Percentiles rank a stretch among this genome's conserved stretches.
Evolutionary conservation across 2,797 vertebrate species (phyloP).

Genomic region (Scomberomorus guttatus): DNA sequence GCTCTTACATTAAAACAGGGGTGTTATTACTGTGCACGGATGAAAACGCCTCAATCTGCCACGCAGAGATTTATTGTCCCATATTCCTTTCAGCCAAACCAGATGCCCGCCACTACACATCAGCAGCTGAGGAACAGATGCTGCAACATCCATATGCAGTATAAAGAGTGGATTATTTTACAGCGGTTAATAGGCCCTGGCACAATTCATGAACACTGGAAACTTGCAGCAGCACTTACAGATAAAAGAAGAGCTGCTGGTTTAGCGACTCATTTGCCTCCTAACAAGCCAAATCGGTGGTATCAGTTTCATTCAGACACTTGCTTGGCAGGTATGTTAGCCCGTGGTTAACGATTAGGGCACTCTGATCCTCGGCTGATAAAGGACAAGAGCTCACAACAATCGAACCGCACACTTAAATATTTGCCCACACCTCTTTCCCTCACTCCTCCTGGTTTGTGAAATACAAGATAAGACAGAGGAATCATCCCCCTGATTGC

Average conservation of each 20-base stretch:
- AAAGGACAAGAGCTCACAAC: conserved; percentile 54
- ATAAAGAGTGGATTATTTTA: background rate
- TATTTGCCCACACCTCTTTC: conserved; percentile 56
- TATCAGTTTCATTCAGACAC: conserved; percentile 46
- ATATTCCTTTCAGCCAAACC: background rate
- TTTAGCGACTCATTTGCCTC: conserved; percentile 12
- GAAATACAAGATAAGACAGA: conserved; percentile 63
- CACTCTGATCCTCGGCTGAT: conserved; percentile 73
- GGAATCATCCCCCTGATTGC: conserved; percentile 50
- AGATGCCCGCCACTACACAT: background rate
- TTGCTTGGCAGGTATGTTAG: conserved; percentile 55
- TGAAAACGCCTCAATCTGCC: background rate
- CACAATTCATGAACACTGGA: too few species aligned
- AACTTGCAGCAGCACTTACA: background rate
- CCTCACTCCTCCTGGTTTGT: conserved; percentile 49
- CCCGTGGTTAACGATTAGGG: conserved; percentile 70
- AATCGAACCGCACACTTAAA: conserved; percentile 39
- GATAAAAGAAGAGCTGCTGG: conserved; percentile 13
- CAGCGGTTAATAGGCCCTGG: background rate
- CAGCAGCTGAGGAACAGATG: conserved; percentile 7
- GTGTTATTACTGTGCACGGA: background rate
- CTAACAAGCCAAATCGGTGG: background rate
- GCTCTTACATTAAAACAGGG: background rate
- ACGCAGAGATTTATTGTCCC: background rate
- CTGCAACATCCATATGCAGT: background rate